Evolutionary conservation across 2,113 vertebrate species (phyloP).

Genomic region (Apteryx owenii): DNA sequence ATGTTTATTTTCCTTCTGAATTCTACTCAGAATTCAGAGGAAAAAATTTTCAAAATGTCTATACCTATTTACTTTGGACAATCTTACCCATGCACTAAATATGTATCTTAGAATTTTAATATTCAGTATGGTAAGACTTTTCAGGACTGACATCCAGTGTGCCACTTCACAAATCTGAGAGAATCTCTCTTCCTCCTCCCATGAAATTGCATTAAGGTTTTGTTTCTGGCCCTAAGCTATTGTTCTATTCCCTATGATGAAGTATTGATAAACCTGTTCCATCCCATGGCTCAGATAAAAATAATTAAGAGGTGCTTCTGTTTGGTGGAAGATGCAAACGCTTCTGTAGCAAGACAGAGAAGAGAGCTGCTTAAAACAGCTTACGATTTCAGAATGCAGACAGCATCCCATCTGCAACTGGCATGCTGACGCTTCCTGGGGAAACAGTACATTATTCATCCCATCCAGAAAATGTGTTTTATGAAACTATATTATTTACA

Average conservation of each 20-base stretch:
- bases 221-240: neutral
- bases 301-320: neutral
- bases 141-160: accelerated
- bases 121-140: accelerated
- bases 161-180: accelerated
- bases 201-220: neutral
- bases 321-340: neutral
- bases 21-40: neutral
- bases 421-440: neutral
- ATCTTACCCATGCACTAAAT: accelerated
- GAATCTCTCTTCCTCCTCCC: neutral
- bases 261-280: neutral
- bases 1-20: neutral
- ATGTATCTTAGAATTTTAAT: neutral
- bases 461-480: neutral
- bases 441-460: neutral
- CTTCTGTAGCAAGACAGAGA: neutral
- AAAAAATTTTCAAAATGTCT: neutral
- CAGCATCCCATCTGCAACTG: neutral
- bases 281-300: neutral
- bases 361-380: neutral
- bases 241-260: neutral
- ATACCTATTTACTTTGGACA: accelerated
- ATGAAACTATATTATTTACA: neutral
- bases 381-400: neutral